Percentiles rank a stretch among this genome's conserved stretches.
Evolutionary conservation across 2,888 invertebrate species (phyloP).

Genomic region (Arctia plantaginis): DNA sequence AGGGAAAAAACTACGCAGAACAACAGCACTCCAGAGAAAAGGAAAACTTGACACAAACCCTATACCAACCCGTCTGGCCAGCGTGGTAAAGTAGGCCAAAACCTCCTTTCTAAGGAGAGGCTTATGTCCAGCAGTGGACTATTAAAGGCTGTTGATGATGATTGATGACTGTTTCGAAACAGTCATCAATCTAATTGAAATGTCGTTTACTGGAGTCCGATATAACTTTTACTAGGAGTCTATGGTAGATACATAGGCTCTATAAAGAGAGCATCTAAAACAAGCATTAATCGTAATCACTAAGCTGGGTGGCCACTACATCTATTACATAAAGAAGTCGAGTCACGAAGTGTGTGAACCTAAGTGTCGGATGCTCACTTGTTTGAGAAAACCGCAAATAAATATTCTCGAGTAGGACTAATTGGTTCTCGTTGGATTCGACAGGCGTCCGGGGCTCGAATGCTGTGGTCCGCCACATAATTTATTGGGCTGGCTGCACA

Average conservation of each 20-base stretch:
- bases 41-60: too few species aligned
- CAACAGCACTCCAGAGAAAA: too few species aligned
- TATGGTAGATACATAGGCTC: slow-evolving; percentile 37
- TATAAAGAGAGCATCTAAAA: slow-evolving; percentile 47
- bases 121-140: too few species aligned
- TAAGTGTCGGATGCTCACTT: slow-evolving; percentile 73
- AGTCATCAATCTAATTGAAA: too few species aligned
- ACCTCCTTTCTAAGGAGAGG: too few species aligned
- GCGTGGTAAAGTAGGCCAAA: too few species aligned
- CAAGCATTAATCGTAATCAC: slow-evolving; percentile 59
- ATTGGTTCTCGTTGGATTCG: slow-evolving; percentile 84
- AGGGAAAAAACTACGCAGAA: too few species aligned
- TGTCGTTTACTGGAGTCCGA: slow-evolving; percentile 6
- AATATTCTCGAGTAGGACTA: slow-evolving; percentile 82
- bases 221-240: slow-evolving; percentile 26
- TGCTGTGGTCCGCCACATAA: slow-evolving; percentile 78
- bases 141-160: too few species aligned
- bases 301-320: slow-evolving; percentile 49
- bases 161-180: too few species aligned
- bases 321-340: slow-evolving; percentile 66
- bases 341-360: slow-evolving; percentile 66
- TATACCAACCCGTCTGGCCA: too few species aligned
- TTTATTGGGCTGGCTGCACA: slow-evolving; percentile 77
- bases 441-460: slow-evolving; percentile 73
- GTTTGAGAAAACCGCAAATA: slow-evolving; percentile 83